phyloP scores from a whole-genome alignment of 2,113 vertebrate species.

The Embiotoca jacksoni region DNA sequence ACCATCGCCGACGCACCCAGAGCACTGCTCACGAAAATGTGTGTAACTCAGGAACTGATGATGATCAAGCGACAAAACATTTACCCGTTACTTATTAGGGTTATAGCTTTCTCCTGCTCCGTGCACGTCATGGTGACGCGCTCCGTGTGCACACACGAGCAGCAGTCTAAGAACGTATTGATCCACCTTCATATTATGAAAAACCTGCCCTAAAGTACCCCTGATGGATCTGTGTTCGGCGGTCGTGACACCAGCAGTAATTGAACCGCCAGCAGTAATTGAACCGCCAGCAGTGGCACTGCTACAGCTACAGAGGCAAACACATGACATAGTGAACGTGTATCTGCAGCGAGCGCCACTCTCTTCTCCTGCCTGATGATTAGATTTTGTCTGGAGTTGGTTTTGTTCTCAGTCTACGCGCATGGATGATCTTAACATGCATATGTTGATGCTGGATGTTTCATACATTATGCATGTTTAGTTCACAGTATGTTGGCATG shows the following conservation, averaged over 20 bases:
- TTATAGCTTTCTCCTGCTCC: no score
- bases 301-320: slow-evolving; percentile 28
- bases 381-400: slow-evolving; percentile 7
- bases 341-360: slow-evolving; percentile 1
- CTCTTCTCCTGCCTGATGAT: slow-evolving; percentile 16
- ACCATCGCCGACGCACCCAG: no score
- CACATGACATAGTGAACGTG: slow-evolving; percentile 22
- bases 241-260: background rate
- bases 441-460: slow-evolving; percentile 31
- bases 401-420: slow-evolving; percentile 21
- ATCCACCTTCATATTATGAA: background rate
- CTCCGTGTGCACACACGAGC: no score
- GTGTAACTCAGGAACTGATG: no score
- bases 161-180: no score
- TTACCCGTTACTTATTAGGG: no score
- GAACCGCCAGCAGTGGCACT: background rate
- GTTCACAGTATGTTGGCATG: slow-evolving; percentile 46
- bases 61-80: no score
- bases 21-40: no score
- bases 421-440: slow-evolving; percentile 23
- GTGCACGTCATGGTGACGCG: no score
- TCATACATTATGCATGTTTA: slow-evolving; percentile 67
- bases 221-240: background rate
- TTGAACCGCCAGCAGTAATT: background rate
- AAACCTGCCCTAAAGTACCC: background rate